These are phyloP conservation scores for Athalia cordata DNA, from an alignment of 2,888 invertebrate genomes.

Conservation along the genomic window DNA sequence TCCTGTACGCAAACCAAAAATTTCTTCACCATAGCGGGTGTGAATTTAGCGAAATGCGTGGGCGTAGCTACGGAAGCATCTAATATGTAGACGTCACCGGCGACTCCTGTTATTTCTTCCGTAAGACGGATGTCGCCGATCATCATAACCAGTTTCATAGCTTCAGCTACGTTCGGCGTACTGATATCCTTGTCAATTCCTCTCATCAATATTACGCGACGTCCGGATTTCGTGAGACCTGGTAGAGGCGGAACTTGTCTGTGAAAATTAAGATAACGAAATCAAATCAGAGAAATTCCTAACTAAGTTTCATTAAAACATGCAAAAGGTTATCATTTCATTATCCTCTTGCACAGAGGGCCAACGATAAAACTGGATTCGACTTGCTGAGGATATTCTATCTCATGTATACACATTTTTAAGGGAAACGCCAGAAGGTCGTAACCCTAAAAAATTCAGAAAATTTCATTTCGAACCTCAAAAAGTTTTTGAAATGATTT, in stretches of 20 bases:
- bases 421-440: too few relatives aligned
- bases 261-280: conserved; percentile 57
- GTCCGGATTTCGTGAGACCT: conserved; percentile 87
- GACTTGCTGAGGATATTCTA: too few relatives aligned
- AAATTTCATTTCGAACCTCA: too few relatives aligned
- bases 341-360: too few relatives aligned
- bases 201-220: conserved; percentile 85
- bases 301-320: background rate
- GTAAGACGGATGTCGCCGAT: conserved; percentile 87
- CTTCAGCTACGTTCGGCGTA: conserved; percentile 84
- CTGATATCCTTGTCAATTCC: conserved; percentile 82
- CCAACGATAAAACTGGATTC: too few relatives aligned
- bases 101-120: conserved; percentile 87
- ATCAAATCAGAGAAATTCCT: background rate
- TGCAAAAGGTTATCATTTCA: background rate
- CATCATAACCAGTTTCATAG: conserved; percentile 89
- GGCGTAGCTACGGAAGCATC: conserved; percentile 88
- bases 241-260: conserved; percentile 88
- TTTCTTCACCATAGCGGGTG: conserved; percentile 88
- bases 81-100: conserved; percentile 88
- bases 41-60: conserved; percentile 88
- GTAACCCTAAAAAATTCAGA: too few relatives aligned
- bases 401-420: too few relatives aligned
- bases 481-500: too few relatives aligned
- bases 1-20: conserved; percentile 90